phyloP scores from a whole-genome alignment of 92 coral and sea anemone genomes.

The Epizoanthus scotinus region DNA sequence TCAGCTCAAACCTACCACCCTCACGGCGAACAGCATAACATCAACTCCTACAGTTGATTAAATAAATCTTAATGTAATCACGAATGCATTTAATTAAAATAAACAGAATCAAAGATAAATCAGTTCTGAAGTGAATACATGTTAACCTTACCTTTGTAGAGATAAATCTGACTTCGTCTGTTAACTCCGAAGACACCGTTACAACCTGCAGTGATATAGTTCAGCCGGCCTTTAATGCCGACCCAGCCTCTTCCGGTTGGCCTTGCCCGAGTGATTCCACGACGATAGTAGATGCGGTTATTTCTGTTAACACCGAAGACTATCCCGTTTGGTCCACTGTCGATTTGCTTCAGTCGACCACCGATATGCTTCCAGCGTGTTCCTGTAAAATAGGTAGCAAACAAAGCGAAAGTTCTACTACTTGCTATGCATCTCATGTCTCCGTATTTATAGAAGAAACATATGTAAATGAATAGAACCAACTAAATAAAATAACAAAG shows the following conservation, averaged over 20 bases:
- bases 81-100: too few relatives aligned
- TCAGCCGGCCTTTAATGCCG: conserved; percentile 12
- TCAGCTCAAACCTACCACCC: too few relatives aligned
- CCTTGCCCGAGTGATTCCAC: conserved; percentile 11
- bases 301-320: conserved; percentile 35
- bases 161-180: conserved; percentile 6
- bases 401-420: too few relatives aligned
- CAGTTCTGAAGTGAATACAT: too few relatives aligned
- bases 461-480: too few relatives aligned
- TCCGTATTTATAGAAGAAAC: too few relatives aligned
- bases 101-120: too few relatives aligned
- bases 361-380: conserved; percentile 5
- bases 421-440: too few relatives aligned
- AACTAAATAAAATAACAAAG: too few relatives aligned
- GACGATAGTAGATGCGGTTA: conserved; percentile 34
- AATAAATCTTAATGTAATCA: too few relatives aligned
- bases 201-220: conserved; percentile 40
- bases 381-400: conserved; percentile 1
- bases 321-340: conserved; percentile 47
- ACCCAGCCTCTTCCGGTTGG: conserved; percentile 38
- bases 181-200: conserved; percentile 38
- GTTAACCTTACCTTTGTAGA: conserved; percentile 9
- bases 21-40: too few relatives aligned
- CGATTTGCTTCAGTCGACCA: conserved; percentile 35
- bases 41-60: too few relatives aligned